phyloP scores from a whole-genome alignment of 1,140 invertebrate species.

The Lethrus apterus region DNA sequence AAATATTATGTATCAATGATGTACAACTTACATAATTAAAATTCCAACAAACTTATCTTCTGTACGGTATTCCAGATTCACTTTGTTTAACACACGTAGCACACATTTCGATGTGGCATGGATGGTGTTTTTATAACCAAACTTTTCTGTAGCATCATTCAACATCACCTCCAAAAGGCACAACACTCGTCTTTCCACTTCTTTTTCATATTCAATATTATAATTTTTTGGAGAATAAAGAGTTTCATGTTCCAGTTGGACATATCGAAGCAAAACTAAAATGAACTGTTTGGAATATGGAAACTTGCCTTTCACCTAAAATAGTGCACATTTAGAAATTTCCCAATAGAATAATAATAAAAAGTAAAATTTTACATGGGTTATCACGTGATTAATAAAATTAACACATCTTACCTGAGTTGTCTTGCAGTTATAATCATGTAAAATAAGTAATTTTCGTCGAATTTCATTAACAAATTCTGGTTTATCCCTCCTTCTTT shows the following conservation, averaged over 20 bases:
- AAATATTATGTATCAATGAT: no score
- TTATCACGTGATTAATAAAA: neutral
- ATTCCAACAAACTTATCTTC: neutral
- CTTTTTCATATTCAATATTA: slow-evolving; percentile 9
- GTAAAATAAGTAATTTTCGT: neutral
- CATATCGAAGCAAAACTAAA: slow-evolving; percentile 5
- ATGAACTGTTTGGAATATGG: slow-evolving; percentile 3
- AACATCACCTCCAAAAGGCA: neutral
- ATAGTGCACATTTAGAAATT: neutral
- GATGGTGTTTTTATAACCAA: neutral
- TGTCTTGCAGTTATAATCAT: slow-evolving; percentile 2
- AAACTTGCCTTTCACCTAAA: slow-evolving; percentile 2
- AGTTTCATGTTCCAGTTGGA: slow-evolving; percentile 13
- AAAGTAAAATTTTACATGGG: neutral
- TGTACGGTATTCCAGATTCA: neutral
- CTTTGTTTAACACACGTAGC: neutral
- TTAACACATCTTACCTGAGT: neutral
- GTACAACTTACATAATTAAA: slow-evolving; percentile 9
- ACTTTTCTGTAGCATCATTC: neutral
- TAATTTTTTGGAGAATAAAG: slow-evolving; percentile 9
- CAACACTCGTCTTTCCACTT: slow-evolving; percentile 9
- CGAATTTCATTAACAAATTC: slow-evolving; percentile 2
- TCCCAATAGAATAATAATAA: neutral
- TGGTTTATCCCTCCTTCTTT: neutral
- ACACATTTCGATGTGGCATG: no score